Conservation (phyloP, 2,888 invertebrate genomes). For the Muschampia plurimacula region DNA sequence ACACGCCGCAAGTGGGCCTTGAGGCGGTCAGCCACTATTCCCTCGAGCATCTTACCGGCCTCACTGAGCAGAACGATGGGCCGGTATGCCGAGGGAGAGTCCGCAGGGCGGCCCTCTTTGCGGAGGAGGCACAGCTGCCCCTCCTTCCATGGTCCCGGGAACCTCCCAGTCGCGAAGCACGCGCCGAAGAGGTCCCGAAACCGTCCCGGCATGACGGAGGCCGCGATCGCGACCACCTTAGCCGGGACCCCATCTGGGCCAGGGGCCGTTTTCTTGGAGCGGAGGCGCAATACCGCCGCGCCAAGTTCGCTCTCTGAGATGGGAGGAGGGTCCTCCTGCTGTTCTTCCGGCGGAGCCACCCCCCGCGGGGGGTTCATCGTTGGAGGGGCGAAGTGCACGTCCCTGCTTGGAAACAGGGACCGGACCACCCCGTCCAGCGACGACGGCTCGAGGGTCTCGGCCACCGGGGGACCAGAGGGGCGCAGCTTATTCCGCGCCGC, state of each 20-base stretch:
- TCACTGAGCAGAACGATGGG: not conserved
- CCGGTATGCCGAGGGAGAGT: not conserved
- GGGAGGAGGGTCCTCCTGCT: not conserved
- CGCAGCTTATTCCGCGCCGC: slow-evolving; percentile 1
- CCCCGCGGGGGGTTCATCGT: not conserved
- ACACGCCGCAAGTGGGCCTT: too few species aligned
- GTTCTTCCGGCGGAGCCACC: not conserved
- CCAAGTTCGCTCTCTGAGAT: not conserved
- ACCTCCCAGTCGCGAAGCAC: not conserved
- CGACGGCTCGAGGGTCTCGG: not conserved
- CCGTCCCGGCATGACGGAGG: not conserved
- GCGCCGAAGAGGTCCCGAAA: not conserved
- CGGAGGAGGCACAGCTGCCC: not conserved
- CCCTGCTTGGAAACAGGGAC: not conserved
- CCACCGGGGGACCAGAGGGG: not conserved
- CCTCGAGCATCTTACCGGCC: not conserved
- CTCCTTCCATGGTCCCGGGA: not conserved
- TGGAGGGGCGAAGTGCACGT: not conserved
- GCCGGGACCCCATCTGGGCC: not conserved
- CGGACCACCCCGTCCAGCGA: slow-evolving; percentile 1
- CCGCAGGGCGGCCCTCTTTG: not conserved
- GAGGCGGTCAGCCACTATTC: too few species aligned
- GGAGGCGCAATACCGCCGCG: not conserved
- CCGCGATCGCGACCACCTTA: not conserved
- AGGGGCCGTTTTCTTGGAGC: not conserved